Evolutionary conservation across 2,888 invertebrate species (phyloP), one percentile per base, ranked within the genome.

Genomic region (Dicyrtoma fusca): DNA sequence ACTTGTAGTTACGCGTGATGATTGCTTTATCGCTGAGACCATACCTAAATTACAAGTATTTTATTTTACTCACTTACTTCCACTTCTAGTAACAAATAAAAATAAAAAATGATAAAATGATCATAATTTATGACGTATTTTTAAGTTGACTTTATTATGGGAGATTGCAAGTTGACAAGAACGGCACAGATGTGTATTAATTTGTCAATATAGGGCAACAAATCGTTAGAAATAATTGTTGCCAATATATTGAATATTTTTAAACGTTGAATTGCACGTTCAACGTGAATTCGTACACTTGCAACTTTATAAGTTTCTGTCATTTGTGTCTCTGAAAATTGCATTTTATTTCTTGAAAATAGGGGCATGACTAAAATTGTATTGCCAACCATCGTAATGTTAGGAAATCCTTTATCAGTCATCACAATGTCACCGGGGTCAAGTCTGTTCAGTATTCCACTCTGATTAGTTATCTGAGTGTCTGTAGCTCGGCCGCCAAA

Each of bases 401-500:
- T 62, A 5, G 74, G 71, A 64, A 74, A 74, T 1, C 74, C 69
- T 65, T 74, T 74, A 44, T 74, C 74, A 1, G 74, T 71, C n/a
- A 74, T 5, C 0, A 74, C 44, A 1, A 34, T 13, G 53, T 74
- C 74, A 1, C 64, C 64, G 0, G 19, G 11, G 19, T 74, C 74
- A 51, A 74, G 34, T 11, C 19, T 19, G 13, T 63, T 25, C n/a
- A 74, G 17, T n/a, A 74, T 10, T 44, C 69, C 68, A 23, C 71
- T 69, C 10, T 69, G 45, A 44, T 63, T 69, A 8, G 74, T 74
- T 21, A 78, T 74, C 19, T 70, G 70, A 8, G 75, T 49, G 71
- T 79, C 78, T 0, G 75, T 74, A 6, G 74, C 23, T 51, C 75
- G 47, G 4, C 75, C 79, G 14, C 76, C 79, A 55, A 75, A 77